phyloP scores from a whole-genome alignment of 2,797 vertebrate species.

The Pipistrellus pygmaeus region DNA sequence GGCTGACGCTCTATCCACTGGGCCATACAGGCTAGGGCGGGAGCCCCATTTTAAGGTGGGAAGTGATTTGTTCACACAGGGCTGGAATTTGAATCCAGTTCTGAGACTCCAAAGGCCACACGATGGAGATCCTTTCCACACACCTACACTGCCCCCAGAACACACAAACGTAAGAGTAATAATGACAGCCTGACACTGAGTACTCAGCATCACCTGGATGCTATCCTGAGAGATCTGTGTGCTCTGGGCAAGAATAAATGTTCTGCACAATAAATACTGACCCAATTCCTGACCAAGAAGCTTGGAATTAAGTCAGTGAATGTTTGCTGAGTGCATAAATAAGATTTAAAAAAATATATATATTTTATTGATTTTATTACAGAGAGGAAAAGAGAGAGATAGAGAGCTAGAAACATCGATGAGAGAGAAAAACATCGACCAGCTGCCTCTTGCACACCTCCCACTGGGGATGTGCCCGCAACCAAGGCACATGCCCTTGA shows the following conservation, averaged over 20 bases:
- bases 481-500: too few relatives aligned
- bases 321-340: background rate
- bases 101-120: background rate
- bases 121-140: background rate
- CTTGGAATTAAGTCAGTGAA: background rate
- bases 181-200: background rate
- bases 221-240: background rate
- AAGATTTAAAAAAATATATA: too few relatives aligned
- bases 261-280: background rate
- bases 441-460: too few relatives aligned
- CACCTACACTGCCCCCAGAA: background rate
- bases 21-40: background rate
- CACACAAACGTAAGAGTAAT: background rate
- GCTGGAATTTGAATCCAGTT: background rate
- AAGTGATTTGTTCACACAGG: background rate
- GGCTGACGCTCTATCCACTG: too few relatives aligned
- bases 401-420: too few relatives aligned
- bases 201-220: background rate
- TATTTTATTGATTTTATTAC: too few relatives aligned
- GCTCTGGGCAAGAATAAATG: background rate
- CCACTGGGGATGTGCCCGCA: too few relatives aligned
- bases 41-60: background rate
- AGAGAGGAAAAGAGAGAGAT: too few relatives aligned
- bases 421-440: too few relatives aligned
- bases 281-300: background rate